phyloP scores from a whole-genome alignment of 2,113 vertebrate genomes.

The Vidua chalybeata region DNA sequence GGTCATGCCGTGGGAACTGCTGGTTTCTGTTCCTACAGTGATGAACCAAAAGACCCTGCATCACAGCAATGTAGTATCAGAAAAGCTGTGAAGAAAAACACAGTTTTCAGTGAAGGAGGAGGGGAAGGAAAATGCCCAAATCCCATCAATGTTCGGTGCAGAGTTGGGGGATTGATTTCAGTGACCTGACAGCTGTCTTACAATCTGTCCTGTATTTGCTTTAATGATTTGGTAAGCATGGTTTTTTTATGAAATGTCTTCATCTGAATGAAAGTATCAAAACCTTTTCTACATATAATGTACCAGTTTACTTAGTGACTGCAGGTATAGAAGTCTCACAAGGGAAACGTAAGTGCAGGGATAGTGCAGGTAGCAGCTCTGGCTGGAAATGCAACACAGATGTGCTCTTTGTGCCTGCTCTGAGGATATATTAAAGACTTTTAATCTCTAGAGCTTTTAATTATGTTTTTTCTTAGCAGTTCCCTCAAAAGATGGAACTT shows the following conservation, averaged over 20 bases:
- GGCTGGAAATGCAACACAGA: not conserved
- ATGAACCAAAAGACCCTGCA: not conserved
- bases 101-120: not conserved
- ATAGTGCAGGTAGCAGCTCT: not conserved
- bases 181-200: not conserved
- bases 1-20: not conserved
- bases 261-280: not conserved
- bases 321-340: not conserved
- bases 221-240: not conserved
- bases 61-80: not conserved
- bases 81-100: not conserved
- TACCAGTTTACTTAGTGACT: not conserved
- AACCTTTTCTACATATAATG: not conserved
- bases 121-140: not conserved
- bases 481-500: not conserved
- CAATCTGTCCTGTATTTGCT: not conserved
- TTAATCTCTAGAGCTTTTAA: not conserved
- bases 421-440: not conserved
- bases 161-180: not conserved
- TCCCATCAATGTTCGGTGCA: not conserved
- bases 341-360: not conserved
- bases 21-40: not conserved
- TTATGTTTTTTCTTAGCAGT: not conserved
- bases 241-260: not conserved
- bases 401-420: not conserved